These are phyloP conservation scores for Bombylius discolor DNA, from an alignment of 2,888 invertebrate species.

Conservation along the genomic window DNA sequence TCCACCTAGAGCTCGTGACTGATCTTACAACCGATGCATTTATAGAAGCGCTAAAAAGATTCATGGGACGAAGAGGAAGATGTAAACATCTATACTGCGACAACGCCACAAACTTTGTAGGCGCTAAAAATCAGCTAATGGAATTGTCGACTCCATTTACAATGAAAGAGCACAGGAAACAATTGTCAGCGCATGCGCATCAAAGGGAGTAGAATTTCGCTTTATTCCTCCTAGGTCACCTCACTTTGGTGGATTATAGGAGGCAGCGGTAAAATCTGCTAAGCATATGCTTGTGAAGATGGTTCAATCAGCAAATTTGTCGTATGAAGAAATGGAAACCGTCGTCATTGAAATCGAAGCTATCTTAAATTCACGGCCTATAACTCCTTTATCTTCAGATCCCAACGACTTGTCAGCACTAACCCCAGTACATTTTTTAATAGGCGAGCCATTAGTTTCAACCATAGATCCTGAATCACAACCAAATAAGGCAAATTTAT, in stretches of 20 bases:
- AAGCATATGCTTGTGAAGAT: neutral
- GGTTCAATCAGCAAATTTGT: neutral
- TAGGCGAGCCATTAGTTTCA: neutral
- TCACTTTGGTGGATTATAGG: neutral
- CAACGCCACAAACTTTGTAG: constrained; percentile 6
- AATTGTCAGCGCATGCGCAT: neutral
- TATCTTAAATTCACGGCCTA: neutral
- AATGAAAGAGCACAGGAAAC: neutral
- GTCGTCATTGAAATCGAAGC: neutral
- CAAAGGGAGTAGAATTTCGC: neutral
- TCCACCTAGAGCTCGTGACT: constrained; percentile 11
- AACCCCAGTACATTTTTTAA: neutral
- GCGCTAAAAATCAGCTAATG: constrained; percentile 1
- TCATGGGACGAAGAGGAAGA: constrained; percentile 7
- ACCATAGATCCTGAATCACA: neutral
- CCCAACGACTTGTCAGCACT: neutral
- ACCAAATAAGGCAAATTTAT: neutral
- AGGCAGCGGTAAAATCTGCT: neutral
- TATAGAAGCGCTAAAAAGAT: constrained; percentile 11
- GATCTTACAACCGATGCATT: constrained; percentile 7
- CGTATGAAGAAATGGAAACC: neutral
- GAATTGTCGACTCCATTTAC: neutral
- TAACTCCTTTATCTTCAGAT: neutral
- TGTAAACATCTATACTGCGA: constrained; percentile 6
- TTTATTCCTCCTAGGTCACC: neutral